Percentiles rank a stretch among this genome's conserved stretches.
These are phyloP conservation scores for Trachelus stipa DNA, from an alignment of 2,888 invertebrate genomes.

Conservation along the genomic window DNA sequence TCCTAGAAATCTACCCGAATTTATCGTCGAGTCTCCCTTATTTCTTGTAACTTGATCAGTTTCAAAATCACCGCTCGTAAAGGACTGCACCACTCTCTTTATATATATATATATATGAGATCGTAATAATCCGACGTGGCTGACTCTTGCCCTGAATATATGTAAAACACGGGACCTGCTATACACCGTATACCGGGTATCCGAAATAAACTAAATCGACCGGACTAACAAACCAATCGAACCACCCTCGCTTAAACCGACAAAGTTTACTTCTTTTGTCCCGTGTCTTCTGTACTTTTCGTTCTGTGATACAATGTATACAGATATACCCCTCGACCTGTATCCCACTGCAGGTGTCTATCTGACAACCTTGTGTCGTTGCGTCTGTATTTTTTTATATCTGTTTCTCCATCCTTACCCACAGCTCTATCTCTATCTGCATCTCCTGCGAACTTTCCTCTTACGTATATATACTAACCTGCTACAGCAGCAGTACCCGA, in stretches of 20 bases:
- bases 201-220: conserved; percentile 26
- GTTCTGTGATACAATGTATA: background rate
- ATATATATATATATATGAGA: conserved; percentile 15
- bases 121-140: background rate
- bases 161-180: background rate
- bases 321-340: background rate
- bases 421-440: background rate
- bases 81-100: conserved; percentile 1
- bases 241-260: conserved; percentile 17
- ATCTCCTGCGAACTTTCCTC: background rate
- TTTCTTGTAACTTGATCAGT: background rate
- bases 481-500: background rate
- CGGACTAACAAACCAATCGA: conserved; percentile 42
- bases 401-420: background rate
- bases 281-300: background rate
- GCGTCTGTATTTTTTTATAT: background rate
- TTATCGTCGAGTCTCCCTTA: conserved; percentile 15
- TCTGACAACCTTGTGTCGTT: background rate
- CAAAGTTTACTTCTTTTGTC: background rate
- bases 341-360: background rate
- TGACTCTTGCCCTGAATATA: background rate
- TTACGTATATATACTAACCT: background rate
- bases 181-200: background rate
- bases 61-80: background rate
- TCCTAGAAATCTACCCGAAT: background rate